phyloP scores from a whole-genome alignment of 2,797 vertebrate species.

The Myiotriccus ornatus region DNA sequence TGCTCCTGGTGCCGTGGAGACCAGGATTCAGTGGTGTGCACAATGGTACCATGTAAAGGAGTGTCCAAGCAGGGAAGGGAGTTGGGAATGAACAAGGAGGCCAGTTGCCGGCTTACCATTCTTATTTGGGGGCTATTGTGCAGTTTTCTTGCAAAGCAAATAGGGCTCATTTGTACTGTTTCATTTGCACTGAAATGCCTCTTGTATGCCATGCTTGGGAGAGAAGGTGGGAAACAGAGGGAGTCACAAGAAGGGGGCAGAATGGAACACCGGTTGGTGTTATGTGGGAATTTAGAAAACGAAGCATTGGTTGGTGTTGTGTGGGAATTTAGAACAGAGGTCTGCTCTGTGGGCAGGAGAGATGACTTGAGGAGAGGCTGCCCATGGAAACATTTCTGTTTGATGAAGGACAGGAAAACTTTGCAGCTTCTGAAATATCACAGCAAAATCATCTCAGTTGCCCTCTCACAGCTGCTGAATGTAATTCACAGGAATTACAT shows the following conservation, averaged over 20 bases:
- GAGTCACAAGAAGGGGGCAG: not conserved
- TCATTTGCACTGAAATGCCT: not conserved
- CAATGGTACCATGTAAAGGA: fast-evolving
- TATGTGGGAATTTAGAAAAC: not conserved
- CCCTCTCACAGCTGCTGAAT: constrained; percentile 33
- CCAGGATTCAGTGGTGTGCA: not conserved
- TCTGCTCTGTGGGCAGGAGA: not conserved
- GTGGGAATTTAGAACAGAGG: not conserved
- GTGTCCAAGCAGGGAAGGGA: fast-evolving
- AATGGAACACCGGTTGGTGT: not conserved
- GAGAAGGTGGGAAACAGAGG: not conserved
- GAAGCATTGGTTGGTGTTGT: not conserved
- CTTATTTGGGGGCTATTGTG: not conserved
- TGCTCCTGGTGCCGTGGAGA: not conserved
- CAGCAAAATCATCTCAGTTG: not conserved
- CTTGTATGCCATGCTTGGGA: not conserved
- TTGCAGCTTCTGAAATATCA: not conserved
- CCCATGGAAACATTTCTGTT: not conserved
- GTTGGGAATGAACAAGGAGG: not conserved
- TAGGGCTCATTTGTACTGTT: not conserved
- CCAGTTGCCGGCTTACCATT: not conserved
- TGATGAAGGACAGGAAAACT: not conserved
- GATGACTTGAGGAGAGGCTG: not conserved
- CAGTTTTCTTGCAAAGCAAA: not conserved
- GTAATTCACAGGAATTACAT: constrained; percentile 23